Evolutionary conservation across 1,140 invertebrate species (phyloP), one percentile per base, ranked within the genome.

Genomic region (Drosophila kikkawai): DNA sequence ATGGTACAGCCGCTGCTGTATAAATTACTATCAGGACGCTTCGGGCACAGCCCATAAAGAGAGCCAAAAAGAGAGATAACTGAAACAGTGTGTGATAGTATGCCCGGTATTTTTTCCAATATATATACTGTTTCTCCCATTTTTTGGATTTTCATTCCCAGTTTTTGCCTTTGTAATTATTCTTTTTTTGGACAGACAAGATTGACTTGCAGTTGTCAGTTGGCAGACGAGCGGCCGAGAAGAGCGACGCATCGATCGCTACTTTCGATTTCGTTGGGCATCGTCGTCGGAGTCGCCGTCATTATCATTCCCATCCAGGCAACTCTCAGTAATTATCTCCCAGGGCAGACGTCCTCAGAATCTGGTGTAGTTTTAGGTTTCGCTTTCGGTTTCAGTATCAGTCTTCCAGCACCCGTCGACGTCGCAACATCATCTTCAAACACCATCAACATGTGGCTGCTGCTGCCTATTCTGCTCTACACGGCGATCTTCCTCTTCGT

Each of bases 1-100:
- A 79, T 70, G 83, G 84, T 87, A 83, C 83, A 84, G 77, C 77
- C 71, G 61, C 73, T 80, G 77, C 84, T 75, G 84, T 77, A 88
- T 88, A 88, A 88, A 88, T 87, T 88, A 87, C 61, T 87, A 87
- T 88, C 84, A 83, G 84, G 69, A 87, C 56, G 68, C 55, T 53
- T 48, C 57, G 55, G 53, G 53, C 41, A 26, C 41, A 26, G 19
- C 17, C 79, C 68, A 58, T 41, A 32, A 47, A 65, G 60, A 53
- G 67, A 44, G 47, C 12, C 32, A 37, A 8, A 41, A 19, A n/a
- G 45, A 13, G 48, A 64, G 80, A 87, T 74, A 87, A 74, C 59
- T 65, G 41, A 34, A 68, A 8, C 58, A 37, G 32, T 32, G 51
- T 67, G 73, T 64, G 84, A 87, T 83, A 88, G 84, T 64, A 73